A percentile compares a stretch with the other conserved stretches of the same genome.
Conservation (phyloP, 2,888 invertebrate species). For the Epinotia brunnichana region DNA sequence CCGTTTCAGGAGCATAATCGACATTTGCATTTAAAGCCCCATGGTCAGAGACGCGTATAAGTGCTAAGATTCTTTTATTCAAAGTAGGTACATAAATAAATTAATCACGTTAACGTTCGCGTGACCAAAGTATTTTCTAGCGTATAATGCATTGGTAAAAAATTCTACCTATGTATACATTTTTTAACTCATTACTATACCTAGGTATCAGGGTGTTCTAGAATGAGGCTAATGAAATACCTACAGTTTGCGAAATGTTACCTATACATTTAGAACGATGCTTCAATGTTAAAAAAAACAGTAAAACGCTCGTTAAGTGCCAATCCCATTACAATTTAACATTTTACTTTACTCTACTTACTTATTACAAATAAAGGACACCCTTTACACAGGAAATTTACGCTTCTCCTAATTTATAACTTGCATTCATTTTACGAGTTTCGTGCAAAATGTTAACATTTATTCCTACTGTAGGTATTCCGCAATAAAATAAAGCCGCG, state of each 20-base stretch:
- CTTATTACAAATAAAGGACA: constrained; percentile 23
- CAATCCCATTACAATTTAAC: too few relatives aligned
- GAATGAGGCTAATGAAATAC: not conserved
- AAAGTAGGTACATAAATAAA: constrained; percentile 3
- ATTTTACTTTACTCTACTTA: constrained; percentile 1
- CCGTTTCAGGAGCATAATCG: too few relatives aligned
- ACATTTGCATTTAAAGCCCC: too few relatives aligned
- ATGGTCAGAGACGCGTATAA: too few relatives aligned
- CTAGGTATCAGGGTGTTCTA: not conserved
- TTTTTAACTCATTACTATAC: not conserved
- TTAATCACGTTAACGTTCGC: not conserved
- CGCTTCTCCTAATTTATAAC: constrained; percentile 26
- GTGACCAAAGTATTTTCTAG: constrained; percentile 13
- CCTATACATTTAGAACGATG: not conserved
- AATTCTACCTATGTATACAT: too few relatives aligned
- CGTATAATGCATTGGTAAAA: not conserved
- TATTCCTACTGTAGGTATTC: constrained; percentile 57
- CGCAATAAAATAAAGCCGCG: constrained; percentile 64
- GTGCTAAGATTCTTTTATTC: not conserved
- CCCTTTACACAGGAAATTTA: constrained; percentile 11
- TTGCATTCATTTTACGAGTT: constrained; percentile 40
- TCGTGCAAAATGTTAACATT: constrained; percentile 56
- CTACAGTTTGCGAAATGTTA: not conserved
- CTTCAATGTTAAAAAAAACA: too few relatives aligned
- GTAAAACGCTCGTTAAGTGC: too few relatives aligned